Base-by-base conservation (phyloP, 2,113 vertebrate species). In the Datnioides undecimradiatus region DNA sequence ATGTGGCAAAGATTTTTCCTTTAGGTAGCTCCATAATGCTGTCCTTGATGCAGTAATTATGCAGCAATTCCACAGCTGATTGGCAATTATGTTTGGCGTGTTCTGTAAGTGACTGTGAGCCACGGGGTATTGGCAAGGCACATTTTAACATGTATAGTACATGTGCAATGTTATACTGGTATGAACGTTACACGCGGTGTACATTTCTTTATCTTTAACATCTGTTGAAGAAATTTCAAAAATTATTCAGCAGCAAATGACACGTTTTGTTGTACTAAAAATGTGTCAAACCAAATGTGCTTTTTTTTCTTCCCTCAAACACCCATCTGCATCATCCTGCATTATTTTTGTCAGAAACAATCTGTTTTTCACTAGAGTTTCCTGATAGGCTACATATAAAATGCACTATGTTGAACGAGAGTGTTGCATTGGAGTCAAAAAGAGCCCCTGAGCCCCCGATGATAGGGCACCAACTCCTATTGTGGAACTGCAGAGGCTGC, bases 361-460 rank as follows among this genome's bases (percentile, higher is more conserved):
- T 89, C 88, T 93, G 93, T 85, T 93, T 68, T 64, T 89, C 69
- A 91, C 93, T 94, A 93, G 21, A 68, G 80, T 86, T 92, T 90
- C 88, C 86, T 77, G 79, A 91, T 90, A n/a, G n/a, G n/a, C n/a
- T n/a, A 76, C 83, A 79, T 89, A 89, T 87, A 92, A 93, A 93
- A 92, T 65, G 83, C 85, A 84, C 72, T 63, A 87, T 55, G 88
- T 83, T 74, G 84, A 90, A 90, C 75, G 76, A 83, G 73, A 80
- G 86, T 76, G 91, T 89, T 87, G 90, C 89, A 78, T 25, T 66
- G 71, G 79, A 84, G 76, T 89, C 74, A 83, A 75, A 81, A 85
- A 76, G 80, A 90, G 82, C 88, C 89, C 82, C 80, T 73, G 67
- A 79, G 85, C 82, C 79, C 80, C n/a, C 62, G 74, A 90, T 84